Evolutionary conservation across 2,888 invertebrate genomes (phyloP).

Genomic region (Tridacna gigas): DNA sequence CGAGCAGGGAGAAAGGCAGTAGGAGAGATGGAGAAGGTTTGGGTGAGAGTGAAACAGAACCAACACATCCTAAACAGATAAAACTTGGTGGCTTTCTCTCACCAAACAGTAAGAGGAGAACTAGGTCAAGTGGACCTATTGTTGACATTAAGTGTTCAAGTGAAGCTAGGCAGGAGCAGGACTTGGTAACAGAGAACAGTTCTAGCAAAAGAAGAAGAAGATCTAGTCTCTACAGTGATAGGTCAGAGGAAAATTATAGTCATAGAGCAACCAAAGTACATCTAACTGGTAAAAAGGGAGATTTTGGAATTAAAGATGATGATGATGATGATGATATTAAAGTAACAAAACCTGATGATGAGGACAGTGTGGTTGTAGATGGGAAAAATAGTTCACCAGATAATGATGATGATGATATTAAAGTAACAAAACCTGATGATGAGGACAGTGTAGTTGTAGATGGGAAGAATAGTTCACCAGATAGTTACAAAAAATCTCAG

Average conservation of each 20-base stretch:
- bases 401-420: neutral
- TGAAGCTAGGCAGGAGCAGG: neutral
- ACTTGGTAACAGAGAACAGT: neutral
- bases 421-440: neutral
- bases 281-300: neutral
- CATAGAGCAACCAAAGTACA: neutral
- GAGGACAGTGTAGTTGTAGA: neutral
- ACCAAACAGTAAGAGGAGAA: neutral
- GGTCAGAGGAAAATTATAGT: neutral
- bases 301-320: neutral
- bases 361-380: neutral
- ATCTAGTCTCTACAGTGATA: neutral
- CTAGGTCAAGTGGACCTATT: conserved; percentile 6
- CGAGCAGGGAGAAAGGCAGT: neutral
- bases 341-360: neutral
- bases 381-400: neutral
- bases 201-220: neutral
- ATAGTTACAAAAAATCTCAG: neutral
- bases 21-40: conserved; percentile 1
- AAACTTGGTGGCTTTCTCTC: neutral
- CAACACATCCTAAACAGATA: neutral
- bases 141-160: neutral
- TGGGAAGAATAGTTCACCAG: neutral
- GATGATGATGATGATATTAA: neutral
- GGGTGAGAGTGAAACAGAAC: conserved; percentile 8